Conservation (phyloP, 2,888 invertebrate species). For the Drosophila multiciliata region DNA sequence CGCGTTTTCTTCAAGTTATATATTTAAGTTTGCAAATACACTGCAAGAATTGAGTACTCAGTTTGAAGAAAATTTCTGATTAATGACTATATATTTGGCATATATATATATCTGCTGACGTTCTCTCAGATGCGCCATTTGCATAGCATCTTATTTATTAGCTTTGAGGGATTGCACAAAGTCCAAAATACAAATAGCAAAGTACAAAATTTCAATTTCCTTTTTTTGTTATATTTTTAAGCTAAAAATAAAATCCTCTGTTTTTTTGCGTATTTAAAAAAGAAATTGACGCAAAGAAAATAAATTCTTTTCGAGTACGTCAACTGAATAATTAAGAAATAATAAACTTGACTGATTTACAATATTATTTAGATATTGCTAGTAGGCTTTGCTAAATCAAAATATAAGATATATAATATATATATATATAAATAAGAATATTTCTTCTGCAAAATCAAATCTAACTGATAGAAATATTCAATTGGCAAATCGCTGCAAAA, state of each 20-base stretch:
- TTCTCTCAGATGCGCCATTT: slow-evolving; percentile 43
- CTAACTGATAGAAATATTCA: slow-evolving; percentile 15
- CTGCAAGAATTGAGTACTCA: background rate
- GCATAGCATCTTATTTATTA: slow-evolving; percentile 62
- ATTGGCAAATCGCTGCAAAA: slow-evolving; percentile 49
- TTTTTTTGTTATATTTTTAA: slow-evolving; percentile 6
- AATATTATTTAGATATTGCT: background rate
- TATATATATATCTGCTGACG: slow-evolving; percentile 17
- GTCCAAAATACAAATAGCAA: slow-evolving; percentile 57
- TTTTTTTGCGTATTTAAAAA: background rate
- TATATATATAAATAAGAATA: too few species aligned
- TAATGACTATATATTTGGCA: background rate
- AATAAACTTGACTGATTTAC: background rate
- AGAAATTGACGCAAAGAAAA: background rate
- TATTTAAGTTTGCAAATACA: slow-evolving; percentile 1
- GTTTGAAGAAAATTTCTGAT: background rate
- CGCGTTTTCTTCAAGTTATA: background rate
- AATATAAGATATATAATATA: background rate
- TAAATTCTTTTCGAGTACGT: background rate
- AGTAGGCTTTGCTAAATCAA: background rate
- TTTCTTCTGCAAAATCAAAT: slow-evolving; percentile 15
- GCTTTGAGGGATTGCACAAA: slow-evolving; percentile 44
- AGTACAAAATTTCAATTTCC: slow-evolving; percentile 19
- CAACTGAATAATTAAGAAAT: background rate
- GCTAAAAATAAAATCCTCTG: slow-evolving; percentile 33